phyloP scores from a whole-genome alignment of 2,888 invertebrate genomes.

The Athalia cordata region DNA sequence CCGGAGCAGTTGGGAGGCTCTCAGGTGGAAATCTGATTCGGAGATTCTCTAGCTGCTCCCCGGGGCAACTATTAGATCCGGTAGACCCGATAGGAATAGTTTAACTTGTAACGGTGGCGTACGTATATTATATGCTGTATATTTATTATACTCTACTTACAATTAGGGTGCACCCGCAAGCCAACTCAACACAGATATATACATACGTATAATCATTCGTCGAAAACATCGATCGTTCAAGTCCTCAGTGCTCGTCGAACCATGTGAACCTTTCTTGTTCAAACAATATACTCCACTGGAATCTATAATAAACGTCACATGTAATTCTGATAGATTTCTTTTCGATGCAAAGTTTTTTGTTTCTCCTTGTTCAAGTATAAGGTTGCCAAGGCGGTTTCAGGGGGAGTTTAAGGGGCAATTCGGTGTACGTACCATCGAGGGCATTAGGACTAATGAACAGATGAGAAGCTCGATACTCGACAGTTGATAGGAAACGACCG shows the following conservation, averaged over 20 bases:
- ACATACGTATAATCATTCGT: too few species aligned
- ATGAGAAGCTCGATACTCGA: constrained; percentile 54
- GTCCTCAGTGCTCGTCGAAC: too few species aligned
- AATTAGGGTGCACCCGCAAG: too few species aligned
- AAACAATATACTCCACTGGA: constrained; percentile 4
- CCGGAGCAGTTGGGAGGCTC: neutral
- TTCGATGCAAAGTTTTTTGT: too few species aligned
- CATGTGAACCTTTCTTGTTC: too few species aligned
- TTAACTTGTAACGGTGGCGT: too few species aligned
- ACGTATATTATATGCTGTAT: too few species aligned
- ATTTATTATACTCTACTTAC: too few species aligned
- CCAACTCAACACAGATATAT: too few species aligned
- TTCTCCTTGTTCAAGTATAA: neutral
- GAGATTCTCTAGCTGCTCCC: neutral
- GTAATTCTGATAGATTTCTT: neutral
- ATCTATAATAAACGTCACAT: neutral
- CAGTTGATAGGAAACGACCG: neutral
- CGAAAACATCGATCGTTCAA: too few species aligned
- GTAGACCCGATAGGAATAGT: constrained; percentile 5
- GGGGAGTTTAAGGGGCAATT: constrained; percentile 39
- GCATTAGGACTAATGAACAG: constrained; percentile 69
- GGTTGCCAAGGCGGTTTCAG: neutral
- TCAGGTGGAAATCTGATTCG: neutral
- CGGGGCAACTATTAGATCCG: constrained; percentile 9
- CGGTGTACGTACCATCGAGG: neutral